Conservation (phyloP, 1,140 invertebrate genomes). For the Prorops nasuta region DNA sequence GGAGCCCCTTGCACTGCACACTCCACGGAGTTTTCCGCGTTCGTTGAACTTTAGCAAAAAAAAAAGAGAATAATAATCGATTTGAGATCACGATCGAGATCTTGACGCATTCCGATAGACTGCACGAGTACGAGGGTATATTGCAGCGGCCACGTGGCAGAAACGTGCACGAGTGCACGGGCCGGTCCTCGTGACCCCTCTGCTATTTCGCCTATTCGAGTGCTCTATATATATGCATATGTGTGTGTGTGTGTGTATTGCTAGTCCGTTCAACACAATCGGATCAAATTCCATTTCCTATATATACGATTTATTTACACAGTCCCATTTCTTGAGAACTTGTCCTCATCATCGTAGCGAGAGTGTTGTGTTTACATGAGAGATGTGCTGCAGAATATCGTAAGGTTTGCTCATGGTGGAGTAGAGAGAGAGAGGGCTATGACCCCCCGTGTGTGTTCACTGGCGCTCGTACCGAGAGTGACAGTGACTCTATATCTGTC, state of each 20-base stretch:
- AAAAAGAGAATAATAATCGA: no score
- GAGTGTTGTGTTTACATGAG: no score
- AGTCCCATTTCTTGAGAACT: no score
- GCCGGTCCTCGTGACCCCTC: constrained; percentile 20
- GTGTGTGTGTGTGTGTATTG: not conserved
- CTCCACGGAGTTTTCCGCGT: constrained; percentile 26
- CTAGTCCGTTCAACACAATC: not conserved
- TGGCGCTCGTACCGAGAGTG: constrained; percentile 24
- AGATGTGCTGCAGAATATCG: no score
- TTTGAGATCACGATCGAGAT: no score
- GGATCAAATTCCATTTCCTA: no score
- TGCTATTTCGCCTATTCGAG: not conserved
- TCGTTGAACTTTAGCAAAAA: constrained; percentile 15
- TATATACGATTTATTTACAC: no score
- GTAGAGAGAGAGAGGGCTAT: constrained; percentile 21
- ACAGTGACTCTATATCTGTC: constrained; percentile 32
- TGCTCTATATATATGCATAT: not conserved
- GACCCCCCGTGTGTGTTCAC: constrained; percentile 28
- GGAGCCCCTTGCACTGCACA: no score
- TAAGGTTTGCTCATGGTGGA: no score
- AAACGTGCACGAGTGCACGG: constrained; percentile 19
- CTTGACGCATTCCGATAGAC: no score
- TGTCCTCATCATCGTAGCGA: no score
- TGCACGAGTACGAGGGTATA: no score
- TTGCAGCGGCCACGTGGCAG: constrained; percentile 15